Percentiles rank a stretch among this genome's conserved stretches.
phyloP scores from a whole-genome alignment of 1,140 invertebrate species.

The Drosophila pruinosa region DNA sequence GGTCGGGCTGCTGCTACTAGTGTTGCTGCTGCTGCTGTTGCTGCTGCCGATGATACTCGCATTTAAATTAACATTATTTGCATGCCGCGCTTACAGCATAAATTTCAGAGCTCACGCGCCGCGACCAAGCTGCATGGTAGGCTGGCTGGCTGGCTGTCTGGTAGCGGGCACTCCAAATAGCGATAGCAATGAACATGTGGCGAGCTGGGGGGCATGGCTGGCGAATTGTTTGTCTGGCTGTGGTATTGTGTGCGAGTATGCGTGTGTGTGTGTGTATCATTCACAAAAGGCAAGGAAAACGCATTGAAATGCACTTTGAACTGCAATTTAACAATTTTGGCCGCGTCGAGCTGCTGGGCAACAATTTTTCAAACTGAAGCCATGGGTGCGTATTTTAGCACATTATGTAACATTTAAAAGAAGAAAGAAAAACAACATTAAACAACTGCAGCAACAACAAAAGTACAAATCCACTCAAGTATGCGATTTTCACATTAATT shows the following conservation, averaged over 20 bases:
- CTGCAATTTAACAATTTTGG: conserved; percentile 20
- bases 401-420: not conserved
- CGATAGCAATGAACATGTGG: not conserved
- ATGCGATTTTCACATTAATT: conserved; percentile 29
- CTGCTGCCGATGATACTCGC: conserved; percentile 70
- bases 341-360: no score
- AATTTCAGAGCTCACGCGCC: conserved; percentile 53
- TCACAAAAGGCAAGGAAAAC: conserved; percentile 21
- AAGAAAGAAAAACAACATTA: not conserved
- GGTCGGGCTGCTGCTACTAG: not conserved
- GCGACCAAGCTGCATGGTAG: not conserved
- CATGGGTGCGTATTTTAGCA: not conserved
- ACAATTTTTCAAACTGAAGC: no score
- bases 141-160: not conserved
- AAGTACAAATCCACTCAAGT: not conserved
- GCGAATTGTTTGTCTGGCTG: not conserved
- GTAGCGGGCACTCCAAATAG: not conserved
- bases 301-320: conserved; percentile 42
- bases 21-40: conserved; percentile 26
- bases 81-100: conserved; percentile 76
- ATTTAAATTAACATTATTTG: conserved; percentile 81
- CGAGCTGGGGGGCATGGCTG: not conserved
- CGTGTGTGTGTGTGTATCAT: not conserved
- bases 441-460: not conserved
- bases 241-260: not conserved